Conservation (phyloP, 2,113 vertebrate genomes). For the Rousettus leschenaultii region DNA sequence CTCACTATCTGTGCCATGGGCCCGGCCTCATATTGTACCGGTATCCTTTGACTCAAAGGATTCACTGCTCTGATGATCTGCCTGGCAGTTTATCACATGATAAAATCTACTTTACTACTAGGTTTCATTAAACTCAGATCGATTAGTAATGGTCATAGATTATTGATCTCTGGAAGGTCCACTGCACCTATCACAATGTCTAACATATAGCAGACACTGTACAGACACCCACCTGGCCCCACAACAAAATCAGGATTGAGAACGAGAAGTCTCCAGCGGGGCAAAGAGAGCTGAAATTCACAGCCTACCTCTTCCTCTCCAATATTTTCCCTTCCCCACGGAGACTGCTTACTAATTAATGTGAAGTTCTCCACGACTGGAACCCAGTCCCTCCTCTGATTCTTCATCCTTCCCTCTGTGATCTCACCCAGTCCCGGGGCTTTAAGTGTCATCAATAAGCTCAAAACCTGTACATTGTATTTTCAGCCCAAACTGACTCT, state of each 20-base stretch:
- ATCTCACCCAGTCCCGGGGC: not conserved
- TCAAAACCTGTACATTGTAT: not conserved
- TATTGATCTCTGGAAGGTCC: not conserved
- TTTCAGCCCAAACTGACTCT: not conserved
- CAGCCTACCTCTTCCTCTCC: not conserved
- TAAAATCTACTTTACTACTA: not conserved
- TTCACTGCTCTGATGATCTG: not conserved
- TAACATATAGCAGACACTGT: not conserved
- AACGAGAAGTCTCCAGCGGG: not conserved
- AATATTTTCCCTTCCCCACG: not conserved
- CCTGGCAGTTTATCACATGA: not conserved
- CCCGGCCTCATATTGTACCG: not conserved
- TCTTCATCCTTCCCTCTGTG: not conserved
- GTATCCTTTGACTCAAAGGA: not conserved
- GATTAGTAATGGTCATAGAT: not conserved
- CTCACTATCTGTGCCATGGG: not conserved
- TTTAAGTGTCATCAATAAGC: not conserved
- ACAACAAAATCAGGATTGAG: not conserved
- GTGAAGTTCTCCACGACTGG: not conserved
- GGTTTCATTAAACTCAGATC: not conserved
- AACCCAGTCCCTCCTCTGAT: not conserved
- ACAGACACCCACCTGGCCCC: not conserved
- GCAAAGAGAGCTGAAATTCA: not conserved
- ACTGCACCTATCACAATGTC: fast-evolving
- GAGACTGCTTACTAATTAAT: not conserved